phyloP scores from a whole-genome alignment of 1,140 invertebrate species.

The Cherax destructor region DNA sequence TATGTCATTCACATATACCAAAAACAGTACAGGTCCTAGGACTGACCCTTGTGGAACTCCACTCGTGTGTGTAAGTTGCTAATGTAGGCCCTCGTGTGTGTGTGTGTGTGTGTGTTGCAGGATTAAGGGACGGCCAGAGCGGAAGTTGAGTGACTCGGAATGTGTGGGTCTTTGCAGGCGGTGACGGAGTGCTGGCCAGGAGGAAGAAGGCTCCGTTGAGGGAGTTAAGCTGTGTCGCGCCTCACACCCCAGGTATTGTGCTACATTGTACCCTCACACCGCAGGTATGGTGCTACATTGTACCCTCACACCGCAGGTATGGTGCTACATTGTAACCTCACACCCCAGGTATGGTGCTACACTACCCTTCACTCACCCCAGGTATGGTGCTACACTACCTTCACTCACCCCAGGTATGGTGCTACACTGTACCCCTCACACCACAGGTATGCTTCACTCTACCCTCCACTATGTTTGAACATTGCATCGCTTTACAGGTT shows the following conservation, averaged over 20 bases:
- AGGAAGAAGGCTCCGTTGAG: constrained; percentile 46
- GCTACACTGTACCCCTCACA: not conserved
- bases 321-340: not conserved
- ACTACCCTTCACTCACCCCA: too few relatives aligned
- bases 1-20: too few relatives aligned
- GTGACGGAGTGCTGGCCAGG: constrained; percentile 41
- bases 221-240: constrained; percentile 50
- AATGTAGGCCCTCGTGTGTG: too few relatives aligned
- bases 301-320: not conserved
- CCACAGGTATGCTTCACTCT: not conserved
- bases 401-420: too few relatives aligned
- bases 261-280: not conserved
- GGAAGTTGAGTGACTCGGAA: constrained; percentile 8
- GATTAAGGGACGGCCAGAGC: not conserved
- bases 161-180: constrained; percentile 50
- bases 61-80: too few relatives aligned
- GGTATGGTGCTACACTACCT: too few relatives aligned
- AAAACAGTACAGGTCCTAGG: too few relatives aligned
- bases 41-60: too few relatives aligned
- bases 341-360: not conserved
- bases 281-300: not conserved
- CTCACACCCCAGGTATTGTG: constrained; percentile 42
- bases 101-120: not conserved
- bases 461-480: not conserved
- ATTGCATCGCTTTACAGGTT: not conserved